phyloP scores from a whole-genome alignment of 2,797 vertebrate genomes.

The Cynodonichthys magdalenae region DNA sequence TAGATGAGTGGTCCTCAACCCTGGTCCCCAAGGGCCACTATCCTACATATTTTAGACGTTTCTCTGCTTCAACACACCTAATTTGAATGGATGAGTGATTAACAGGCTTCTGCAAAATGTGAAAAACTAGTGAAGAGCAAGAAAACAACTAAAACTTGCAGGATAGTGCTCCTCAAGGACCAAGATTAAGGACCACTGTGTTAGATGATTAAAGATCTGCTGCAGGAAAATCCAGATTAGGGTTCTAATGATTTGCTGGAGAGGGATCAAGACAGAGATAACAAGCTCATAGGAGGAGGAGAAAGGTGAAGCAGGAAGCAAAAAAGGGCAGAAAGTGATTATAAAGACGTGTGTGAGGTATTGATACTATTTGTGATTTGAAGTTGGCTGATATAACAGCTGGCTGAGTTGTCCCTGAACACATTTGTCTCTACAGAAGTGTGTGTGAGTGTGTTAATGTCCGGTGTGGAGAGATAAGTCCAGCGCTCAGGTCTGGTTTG shows the following conservation, averaged over 20 bases:
- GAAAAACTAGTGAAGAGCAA: no score
- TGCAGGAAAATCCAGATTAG: slow-evolving; percentile 68
- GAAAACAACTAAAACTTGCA: no score
- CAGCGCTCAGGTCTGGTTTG: slow-evolving; percentile 70
- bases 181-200: no score
- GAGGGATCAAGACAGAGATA: slow-evolving; percentile 51
- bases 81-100: no score
- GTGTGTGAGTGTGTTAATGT: slow-evolving; percentile 28
- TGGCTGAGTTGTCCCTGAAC: slow-evolving; percentile 5
- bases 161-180: no score
- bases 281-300: slow-evolving; percentile 17
- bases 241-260: slow-evolving; percentile 62
- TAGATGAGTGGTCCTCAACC: no score
- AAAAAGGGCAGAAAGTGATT: slow-evolving; percentile 10
- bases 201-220: slow-evolving; percentile 17
- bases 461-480: slow-evolving; percentile 65
- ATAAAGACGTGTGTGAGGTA: slow-evolving; percentile 37
- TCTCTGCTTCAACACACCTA: slow-evolving; percentile 35
- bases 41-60: no score
- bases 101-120: no score
- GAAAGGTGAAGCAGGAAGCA: not conserved
- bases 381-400: slow-evolving; percentile 25
- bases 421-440: slow-evolving; percentile 32
- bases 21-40: no score
- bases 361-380: slow-evolving; percentile 30